Base-by-base conservation (phyloP, 1,140 invertebrate species). In the Anastrepha ludens region DNA sequence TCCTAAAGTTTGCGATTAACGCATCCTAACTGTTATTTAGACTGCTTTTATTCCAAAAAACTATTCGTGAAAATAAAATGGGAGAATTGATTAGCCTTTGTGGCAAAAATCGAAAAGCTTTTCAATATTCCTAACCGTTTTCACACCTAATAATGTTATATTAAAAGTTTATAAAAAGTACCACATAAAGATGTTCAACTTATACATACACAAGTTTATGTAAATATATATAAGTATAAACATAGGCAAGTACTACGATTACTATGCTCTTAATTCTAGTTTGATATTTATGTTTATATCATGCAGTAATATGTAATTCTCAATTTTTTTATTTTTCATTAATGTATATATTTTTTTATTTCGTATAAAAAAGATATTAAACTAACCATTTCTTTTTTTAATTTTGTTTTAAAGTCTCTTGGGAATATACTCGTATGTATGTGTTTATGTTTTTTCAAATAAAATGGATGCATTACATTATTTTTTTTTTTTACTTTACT, bases 381-480 rank as follows among this genome's bases (percentile, higher is more conserved):
- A 58, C 41, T 78, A 70, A 29, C 55, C 39, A 44, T 86, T 64
- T 86, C 60, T 87, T 55, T 87, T 74, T 78, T 59, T 41, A 13
- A 15, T 11, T 29, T 15, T 87, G 78, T 15, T 87, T 78, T 87
- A 60, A 74, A 65, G 65, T 59, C 58, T 87, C 55, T 87, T 87
- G 62, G 20, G n/a, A 64, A 64, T 87, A 65, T 87, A 41, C 65
- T 58, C 67, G 50, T 87, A 70, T 87, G 64, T 87, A 67, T 87
- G 65, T 67, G 6, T 87, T 50, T 70, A 58, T 64, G 4, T n/a
- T 60, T 17, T 64, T 64, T 62, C 11, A 50, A 87, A 87, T 55
- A 81, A 50, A 78, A 50, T 81, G 9, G 7, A n/a, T 81, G 20
- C 44, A 47, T 50, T 55, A 74, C 7, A 17, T 29, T 67, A 39